These are phyloP conservation scores for Amblyopsis hoosieri DNA, from an alignment of 2,797 vertebrate species.

Conservation along the genomic window DNA sequence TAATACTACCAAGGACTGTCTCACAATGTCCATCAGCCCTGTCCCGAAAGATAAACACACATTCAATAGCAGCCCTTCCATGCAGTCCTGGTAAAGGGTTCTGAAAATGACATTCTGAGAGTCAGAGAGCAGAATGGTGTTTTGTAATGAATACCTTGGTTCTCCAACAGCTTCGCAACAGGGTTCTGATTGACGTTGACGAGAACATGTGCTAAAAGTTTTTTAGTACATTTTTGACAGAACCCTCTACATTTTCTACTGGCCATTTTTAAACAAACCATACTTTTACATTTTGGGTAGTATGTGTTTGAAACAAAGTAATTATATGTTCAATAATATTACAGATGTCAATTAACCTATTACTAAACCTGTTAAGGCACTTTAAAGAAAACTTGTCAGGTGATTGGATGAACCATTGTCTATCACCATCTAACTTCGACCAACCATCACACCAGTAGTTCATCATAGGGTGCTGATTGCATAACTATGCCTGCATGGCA, in stretches of 20 bases:
- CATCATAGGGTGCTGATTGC: no score
- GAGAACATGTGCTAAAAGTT: not conserved
- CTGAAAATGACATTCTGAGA: slow-evolving; percentile 1
- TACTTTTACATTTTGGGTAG: not conserved
- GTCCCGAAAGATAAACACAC: not conserved
- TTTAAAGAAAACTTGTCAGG: no score
- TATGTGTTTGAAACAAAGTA: not conserved
- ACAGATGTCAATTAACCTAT: no score
- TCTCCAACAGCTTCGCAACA: slow-evolving; percentile 5
- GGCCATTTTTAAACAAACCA: not conserved
- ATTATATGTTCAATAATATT: not conserved
- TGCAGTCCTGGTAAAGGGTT: not conserved
- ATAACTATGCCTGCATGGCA: no score
- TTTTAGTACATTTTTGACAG: not conserved
- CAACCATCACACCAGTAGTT: no score
- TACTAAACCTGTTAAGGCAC: no score
- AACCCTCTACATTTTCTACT: slow-evolving; percentile 3
- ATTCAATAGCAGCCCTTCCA: not conserved
- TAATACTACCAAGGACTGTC: not conserved
- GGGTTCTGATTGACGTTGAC: slow-evolving; percentile 1
- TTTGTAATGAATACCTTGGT: slow-evolving; percentile 5
- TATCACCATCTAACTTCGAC: no score
- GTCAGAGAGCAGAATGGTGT: not conserved
- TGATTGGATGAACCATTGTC: no score
- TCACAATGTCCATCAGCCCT: not conserved